Percentiles rank a stretch among this genome's conserved stretches.
Conservation (phyloP, 2,797 vertebrate species). For the Gobio occitaniae region DNA sequence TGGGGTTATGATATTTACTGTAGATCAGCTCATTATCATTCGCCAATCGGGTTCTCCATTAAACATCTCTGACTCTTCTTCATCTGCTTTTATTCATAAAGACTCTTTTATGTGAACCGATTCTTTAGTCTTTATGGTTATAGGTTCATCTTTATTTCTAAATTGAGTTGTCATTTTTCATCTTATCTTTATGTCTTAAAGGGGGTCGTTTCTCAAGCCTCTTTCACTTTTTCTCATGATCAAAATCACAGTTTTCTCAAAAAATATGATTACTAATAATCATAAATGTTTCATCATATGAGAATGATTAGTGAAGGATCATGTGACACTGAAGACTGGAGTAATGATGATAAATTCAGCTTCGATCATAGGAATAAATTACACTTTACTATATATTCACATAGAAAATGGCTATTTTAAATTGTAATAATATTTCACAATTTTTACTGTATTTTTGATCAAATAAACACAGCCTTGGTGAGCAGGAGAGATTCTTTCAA, state of each 20-base stretch:
- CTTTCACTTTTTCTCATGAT: not conserved
- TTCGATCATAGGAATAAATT: no score
- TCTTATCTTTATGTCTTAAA: not conserved
- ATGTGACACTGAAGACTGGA: no score
- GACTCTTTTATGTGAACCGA: not conserved
- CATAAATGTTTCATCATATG: no score
- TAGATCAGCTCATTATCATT: slow-evolving; percentile 31
- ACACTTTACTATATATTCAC: no score
- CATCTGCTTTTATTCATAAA: slow-evolving; percentile 9
- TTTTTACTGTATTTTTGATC: not conserved
- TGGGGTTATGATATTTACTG: slow-evolving; percentile 47
- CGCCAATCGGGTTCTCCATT: slow-evolving; percentile 40
- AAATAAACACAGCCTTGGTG: not conserved
- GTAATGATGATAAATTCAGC: no score
- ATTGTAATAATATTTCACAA: no score
- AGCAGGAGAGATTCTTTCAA: not conserved
- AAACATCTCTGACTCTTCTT: slow-evolving; percentile 30
- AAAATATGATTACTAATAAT: no score
- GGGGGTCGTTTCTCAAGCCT: not conserved
- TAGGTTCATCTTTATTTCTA: not conserved
- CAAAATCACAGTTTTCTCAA: no score
- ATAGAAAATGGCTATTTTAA: no score
- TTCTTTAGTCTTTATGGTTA: not conserved
- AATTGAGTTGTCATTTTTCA: not conserved
- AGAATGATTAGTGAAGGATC: no score